Evolutionary conservation across 2,888 invertebrate species (phyloP), one percentile per base, ranked within the genome.

Genomic region (Tethea ocularis): DNA sequence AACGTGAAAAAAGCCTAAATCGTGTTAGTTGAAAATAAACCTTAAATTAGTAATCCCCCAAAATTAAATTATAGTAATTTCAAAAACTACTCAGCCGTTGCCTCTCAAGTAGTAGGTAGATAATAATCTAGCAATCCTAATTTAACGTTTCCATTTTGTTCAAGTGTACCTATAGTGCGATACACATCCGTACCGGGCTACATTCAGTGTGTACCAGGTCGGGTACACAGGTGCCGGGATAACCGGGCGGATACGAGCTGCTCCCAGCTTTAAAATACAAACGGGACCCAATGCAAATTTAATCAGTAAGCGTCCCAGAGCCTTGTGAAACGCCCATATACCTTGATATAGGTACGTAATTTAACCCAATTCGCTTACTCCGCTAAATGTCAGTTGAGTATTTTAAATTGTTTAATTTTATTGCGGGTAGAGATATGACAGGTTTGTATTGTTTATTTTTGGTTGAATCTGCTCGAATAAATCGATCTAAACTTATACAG

Each of bases 251-350:
- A 61, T 59, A 66, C 66, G 64, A 57, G 58, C 58, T 60, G 58
- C 33, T 58, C 57, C 55, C 57, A 57, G 67, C 62, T 73, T 73
- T 74, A 75, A 77, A 80, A 74, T 71, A 78, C 67, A 74, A 75
- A 72, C 69, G 68, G 64, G 66, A 69, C 69, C 60, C 66, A 57
- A 77, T 77, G 72, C 74, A 80, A 77, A 79, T 80, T 79, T 78
- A 77, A 80, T 77, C 77, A 77, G 73, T 64, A 66, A 72, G 72
- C 67, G 20, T 46, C 10, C 46, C 17, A 46, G 46, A 46, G 46
- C 46, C 46, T 46, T 46, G 46, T 46, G 46, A 46, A 20, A 46
- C n/a, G 46, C 46, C n/a, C 20, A 20, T 46, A 46, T 46, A 46
- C 46, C 46, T 46, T 46, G 46, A 46, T 46, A 17, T 46, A 46